Conservation (phyloP, 2,113 vertebrate genomes). For the Elanoides forficatus region DNA sequence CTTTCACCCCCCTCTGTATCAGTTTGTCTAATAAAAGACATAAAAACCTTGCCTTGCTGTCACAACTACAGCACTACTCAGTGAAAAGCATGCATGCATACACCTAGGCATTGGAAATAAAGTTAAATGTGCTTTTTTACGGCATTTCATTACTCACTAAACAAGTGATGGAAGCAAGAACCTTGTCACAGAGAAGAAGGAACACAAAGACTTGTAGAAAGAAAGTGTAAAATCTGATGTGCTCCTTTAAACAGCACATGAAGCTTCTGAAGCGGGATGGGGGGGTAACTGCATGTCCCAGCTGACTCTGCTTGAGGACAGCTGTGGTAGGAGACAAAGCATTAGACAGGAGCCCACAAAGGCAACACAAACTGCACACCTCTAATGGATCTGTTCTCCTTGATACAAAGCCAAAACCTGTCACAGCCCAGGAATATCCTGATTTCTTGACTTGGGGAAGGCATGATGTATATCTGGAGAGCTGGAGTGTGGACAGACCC, state of each 20-base stretch:
- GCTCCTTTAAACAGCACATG: neutral
- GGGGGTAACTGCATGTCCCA: neutral
- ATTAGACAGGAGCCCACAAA: neutral
- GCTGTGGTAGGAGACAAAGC: neutral
- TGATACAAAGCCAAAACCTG: neutral
- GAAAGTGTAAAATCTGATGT: neutral
- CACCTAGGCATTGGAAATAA: neutral
- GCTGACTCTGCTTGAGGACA: neutral
- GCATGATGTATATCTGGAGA: neutral
- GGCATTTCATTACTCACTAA: neutral
- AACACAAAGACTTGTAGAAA: neutral
- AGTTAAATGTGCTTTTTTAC: neutral
- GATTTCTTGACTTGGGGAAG: neutral
- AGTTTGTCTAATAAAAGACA: neutral
- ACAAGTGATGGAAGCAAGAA: neutral
- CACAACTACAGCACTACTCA: accelerated
- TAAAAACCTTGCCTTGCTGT: neutral
- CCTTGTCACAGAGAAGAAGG: neutral
- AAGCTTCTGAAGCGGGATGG: neutral
- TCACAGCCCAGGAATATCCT: neutral
- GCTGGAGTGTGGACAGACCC: neutral
- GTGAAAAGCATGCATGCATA: neutral
- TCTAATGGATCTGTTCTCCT: neutral
- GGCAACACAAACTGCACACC: neutral
- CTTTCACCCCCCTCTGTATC: neutral